These are phyloP conservation scores for Sepiola atlantica DNA, from an alignment of 2,888 invertebrate species.

Conservation along the genomic window DNA sequence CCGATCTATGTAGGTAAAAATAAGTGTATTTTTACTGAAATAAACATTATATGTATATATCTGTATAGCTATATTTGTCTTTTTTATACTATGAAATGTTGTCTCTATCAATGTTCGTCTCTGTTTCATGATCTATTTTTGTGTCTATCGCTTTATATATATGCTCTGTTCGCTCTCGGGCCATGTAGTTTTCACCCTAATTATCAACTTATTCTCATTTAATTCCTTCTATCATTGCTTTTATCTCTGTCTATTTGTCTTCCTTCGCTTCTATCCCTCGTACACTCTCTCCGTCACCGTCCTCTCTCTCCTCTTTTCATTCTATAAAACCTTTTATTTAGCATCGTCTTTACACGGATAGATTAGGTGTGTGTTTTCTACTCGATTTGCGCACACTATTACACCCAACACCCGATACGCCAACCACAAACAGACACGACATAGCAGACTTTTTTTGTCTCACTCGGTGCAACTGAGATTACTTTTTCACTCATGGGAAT, in stretches of 20 bases:
- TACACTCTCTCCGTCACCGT: not conserved
- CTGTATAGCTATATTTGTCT: no score
- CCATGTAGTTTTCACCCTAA: no score
- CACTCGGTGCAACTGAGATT: constrained; percentile 18
- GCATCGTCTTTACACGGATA: no score
- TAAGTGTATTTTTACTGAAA: no score
- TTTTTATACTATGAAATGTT: not conserved
- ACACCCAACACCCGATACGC: not conserved
- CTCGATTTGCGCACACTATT: not conserved
- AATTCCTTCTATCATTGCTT: no score
- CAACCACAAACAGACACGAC: not conserved
- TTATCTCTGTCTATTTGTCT: no score
- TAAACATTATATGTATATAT: no score
- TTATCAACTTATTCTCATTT: no score
- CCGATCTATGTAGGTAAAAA: no score
- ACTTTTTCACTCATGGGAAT: not conserved
- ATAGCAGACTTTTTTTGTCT: not conserved
- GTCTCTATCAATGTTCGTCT: not conserved
- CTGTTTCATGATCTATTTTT: not conserved
- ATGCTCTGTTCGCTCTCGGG: no score
- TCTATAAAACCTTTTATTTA: not conserved
- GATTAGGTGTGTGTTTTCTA: no score
- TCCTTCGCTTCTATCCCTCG: no score
- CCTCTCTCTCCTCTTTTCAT: not conserved
- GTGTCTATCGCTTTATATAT: not conserved